phyloP scores from a whole-genome alignment of 2,797 vertebrate genomes.

The Onychomys arenicola region DNA sequence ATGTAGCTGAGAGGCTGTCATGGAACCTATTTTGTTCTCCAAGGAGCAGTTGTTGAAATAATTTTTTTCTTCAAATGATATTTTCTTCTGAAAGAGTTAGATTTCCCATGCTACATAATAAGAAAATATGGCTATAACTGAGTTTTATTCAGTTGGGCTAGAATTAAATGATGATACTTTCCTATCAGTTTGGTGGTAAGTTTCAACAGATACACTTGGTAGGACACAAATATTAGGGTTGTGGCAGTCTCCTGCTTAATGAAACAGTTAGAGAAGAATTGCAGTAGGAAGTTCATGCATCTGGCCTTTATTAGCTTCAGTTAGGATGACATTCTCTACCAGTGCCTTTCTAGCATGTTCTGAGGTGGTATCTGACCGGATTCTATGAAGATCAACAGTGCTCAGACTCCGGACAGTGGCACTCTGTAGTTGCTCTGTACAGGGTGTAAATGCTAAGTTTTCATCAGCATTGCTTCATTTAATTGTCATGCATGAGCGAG shows the following conservation, averaged over 20 bases:
- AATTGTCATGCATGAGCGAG: background rate
- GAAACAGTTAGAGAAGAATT: background rate
- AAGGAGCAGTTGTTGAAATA: background rate
- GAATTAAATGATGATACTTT: background rate
- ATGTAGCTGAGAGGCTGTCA: background rate
- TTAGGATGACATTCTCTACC: background rate
- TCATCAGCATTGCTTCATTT: background rate
- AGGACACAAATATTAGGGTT: background rate
- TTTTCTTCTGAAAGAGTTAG: background rate
- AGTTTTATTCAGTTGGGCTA: background rate
- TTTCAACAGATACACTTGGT: background rate
- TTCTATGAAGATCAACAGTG: background rate
- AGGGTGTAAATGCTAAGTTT: background rate
- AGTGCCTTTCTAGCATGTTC: background rate
- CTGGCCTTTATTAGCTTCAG: background rate
- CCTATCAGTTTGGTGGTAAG: background rate
- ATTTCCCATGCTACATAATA: background rate
- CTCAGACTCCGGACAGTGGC: too few relatives aligned
- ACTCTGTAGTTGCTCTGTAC: background rate
- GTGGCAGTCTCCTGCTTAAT: background rate
- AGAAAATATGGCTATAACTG: background rate
- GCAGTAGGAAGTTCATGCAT: background rate
- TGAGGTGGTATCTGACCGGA: background rate
- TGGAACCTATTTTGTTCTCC: background rate
- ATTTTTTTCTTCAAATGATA: background rate